Percentiles rank a stretch among this genome's conserved stretches.
phyloP scores from a whole-genome alignment of 2,797 vertebrate genomes.

The Galaxias olidus region DNA sequence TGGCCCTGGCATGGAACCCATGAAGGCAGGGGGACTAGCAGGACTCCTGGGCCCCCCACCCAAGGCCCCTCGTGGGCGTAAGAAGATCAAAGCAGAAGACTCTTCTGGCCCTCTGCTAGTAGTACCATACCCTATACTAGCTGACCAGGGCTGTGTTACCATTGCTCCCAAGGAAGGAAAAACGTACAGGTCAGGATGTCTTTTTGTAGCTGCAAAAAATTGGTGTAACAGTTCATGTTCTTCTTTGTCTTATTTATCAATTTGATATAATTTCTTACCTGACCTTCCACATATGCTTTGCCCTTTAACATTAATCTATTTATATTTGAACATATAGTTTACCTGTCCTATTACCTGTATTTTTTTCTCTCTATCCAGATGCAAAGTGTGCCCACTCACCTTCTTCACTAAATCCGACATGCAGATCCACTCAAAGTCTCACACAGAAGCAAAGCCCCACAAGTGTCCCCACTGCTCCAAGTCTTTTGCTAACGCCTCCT shows the following conservation, averaged over 20 bases:
- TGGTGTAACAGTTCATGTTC: not conserved
- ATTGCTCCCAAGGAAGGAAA: conserved; percentile 94
- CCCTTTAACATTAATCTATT: too few relatives aligned
- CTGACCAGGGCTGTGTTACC: conserved; percentile 81
- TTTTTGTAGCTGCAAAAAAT: not conserved
- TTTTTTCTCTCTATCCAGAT: conserved; percentile 71
- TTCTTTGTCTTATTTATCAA: not conserved
- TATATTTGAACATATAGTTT: not conserved
- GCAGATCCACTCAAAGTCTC: conserved; percentile 99
- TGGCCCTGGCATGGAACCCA: conserved; percentile 90
- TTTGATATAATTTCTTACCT: not conserved
- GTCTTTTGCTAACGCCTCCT: conserved; percentile 97
- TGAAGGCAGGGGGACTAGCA: conserved; percentile 88
- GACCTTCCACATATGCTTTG: not conserved
- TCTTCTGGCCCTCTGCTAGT: conserved; percentile 89
- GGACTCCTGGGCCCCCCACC: conserved; percentile 88
- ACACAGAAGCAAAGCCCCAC: conserved; percentile 99
- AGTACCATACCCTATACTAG: conserved; percentile 93
- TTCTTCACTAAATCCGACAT: conserved; percentile 99
- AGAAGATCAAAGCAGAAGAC: conserved; percentile 98
- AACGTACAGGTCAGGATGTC: conserved; percentile 89
- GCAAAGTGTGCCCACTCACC: conserved; percentile 97
- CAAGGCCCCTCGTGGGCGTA: conserved; percentile 88
- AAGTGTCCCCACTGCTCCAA: conserved; percentile 99
- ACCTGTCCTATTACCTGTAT: not conserved